Base-by-base conservation (phyloP, 2,797 vertebrate genomes). In the Spinibarbus caldwelli region DNA sequence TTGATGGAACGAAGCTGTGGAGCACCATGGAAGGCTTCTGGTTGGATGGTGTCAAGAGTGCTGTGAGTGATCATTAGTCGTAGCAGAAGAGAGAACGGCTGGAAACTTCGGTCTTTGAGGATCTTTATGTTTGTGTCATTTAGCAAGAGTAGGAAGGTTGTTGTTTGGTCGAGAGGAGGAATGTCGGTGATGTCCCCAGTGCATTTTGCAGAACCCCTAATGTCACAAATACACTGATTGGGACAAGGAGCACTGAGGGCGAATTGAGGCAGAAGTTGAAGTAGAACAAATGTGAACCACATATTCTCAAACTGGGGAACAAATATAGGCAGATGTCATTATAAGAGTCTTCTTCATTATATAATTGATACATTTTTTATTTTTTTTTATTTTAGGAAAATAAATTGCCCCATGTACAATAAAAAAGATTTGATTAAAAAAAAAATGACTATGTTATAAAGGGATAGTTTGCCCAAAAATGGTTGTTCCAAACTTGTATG, bases 31-130 rank as follows among this genome's bases (percentile, higher is more conserved):
- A 99, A 99, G 77, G 96, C 95, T 68, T 11, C 85, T 0, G 96
- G 94, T 29, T 96, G 95, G 89, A 97, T 89, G 5, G 92, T 89
- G 67, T 93, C 86, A 0, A 99, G 90, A 34, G 88, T 91, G 88
- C 96, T 96, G 26, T 93, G 31, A 5, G 87, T 93, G 83, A 98
- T 85, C 19, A 92, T 86, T 49, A 98, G 93, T 83, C 95, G 95
- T 67, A 93, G 86, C 85, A 97, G 84, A 4, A 94, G 85, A 0
- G 23, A 11, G 91, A 92, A 91, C 66, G 93, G 64, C 2, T 91
- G 90, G 84, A 99, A 95, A 87, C 92, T 96, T 78, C 57, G 79
- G 23, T 94, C 90, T 23, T 89, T 91, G 79, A 98, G 90, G 77
- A 91, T 12, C 0, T 88, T 89, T 43, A 94, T 88, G 2, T 77